Conservation (phyloP, 92 coral and sea anemone species). For the Porites cylindrica region DNA sequence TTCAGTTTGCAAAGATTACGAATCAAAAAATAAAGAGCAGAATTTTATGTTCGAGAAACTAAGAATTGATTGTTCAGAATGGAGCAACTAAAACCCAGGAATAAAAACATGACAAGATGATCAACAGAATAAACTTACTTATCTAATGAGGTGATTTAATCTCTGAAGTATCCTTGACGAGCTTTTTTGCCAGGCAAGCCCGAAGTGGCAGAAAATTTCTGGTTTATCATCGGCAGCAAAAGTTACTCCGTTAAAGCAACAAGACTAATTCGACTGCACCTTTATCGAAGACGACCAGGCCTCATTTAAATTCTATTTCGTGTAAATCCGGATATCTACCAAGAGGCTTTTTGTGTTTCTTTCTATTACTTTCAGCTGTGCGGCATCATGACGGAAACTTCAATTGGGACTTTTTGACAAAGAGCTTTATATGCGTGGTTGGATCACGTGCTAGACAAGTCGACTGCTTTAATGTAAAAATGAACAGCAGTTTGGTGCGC, state of each 20-base stretch:
- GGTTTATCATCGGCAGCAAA: not conserved
- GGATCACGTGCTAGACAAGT: not conserved
- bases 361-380: conserved; percentile 43
- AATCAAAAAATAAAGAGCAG: not conserved
- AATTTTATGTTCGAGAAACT: not conserved
- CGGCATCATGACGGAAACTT: conserved; percentile 1
- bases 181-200: not conserved
- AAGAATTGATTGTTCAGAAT: too few relatives aligned
- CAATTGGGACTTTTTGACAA: not conserved
- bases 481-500: too few relatives aligned
- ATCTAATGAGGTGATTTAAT: not conserved
- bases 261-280: not conserved
- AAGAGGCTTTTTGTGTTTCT: conserved; percentile 28
- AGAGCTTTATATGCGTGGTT: not conserved
- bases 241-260: not conserved
- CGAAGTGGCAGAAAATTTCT: not conserved
- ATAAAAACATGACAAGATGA: not conserved
- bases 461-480: too few relatives aligned
- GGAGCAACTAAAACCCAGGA: too few relatives aligned
- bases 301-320: conserved; percentile 24
- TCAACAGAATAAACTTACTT: not conserved
- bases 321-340: conserved; percentile 24
- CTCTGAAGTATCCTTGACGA: not conserved
- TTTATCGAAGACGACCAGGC: not conserved
- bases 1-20: not conserved